Evolutionary conservation across 2,113 vertebrate genomes (phyloP).

Genomic region (Solenodon paradoxus): DNA sequence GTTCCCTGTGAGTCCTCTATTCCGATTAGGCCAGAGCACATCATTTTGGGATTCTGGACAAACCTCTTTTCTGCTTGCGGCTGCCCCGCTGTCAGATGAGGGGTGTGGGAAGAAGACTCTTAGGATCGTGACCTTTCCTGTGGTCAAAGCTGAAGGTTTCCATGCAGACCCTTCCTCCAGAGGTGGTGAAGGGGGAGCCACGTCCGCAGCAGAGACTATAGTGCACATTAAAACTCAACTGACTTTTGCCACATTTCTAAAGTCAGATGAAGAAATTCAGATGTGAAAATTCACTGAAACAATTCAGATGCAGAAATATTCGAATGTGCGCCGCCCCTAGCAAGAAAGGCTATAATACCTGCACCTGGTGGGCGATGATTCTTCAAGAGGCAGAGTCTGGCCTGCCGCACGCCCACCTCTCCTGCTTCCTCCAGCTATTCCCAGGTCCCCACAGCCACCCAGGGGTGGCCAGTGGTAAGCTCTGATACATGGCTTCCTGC

Average conservation of each 20-base stretch:
- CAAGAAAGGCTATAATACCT: neutral
- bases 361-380: neutral
- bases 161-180: neutral
- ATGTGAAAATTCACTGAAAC: neutral
- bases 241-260: neutral
- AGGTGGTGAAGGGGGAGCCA: neutral
- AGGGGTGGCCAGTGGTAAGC: neutral
- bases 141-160: neutral
- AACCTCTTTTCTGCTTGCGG: neutral
- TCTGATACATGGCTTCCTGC: neutral
- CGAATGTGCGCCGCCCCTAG: neutral
- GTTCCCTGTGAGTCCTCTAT: neutral
- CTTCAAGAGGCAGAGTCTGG: accelerated
- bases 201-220: neutral
- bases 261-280: too few species aligned
- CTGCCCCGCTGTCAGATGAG: neutral
- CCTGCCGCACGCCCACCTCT: too few species aligned
- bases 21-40: neutral
- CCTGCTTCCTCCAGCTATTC: neutral
- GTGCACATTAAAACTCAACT: neutral
- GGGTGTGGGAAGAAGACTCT: neutral
- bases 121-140: neutral
- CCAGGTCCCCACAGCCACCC: neutral
- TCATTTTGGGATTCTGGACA: neutral
- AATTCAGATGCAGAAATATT: neutral